A percentile compares a stretch with the other conserved stretches of the same genome.
phyloP scores from a whole-genome alignment of 2,888 invertebrate species.

The Sinopyrophorus schimmeli region DNA sequence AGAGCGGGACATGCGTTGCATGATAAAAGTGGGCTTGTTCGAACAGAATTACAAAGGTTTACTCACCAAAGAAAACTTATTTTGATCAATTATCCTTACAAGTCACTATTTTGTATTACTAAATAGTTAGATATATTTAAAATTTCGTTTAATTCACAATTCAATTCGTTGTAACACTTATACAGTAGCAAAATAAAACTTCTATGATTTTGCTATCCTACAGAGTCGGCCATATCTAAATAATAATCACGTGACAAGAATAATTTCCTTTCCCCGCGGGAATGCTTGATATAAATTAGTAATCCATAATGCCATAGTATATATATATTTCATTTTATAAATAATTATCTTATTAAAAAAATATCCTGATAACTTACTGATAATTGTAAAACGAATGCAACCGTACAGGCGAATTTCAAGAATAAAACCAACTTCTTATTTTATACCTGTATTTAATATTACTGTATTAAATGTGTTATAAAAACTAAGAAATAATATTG shows the following conservation, averaged over 20 bases:
- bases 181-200: too few relatives aligned
- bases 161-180: too few relatives aligned
- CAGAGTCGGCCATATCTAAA: constrained; percentile 41
- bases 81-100: too few relatives aligned
- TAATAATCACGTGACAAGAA: constrained; percentile 38
- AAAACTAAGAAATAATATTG: too few relatives aligned
- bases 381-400: background rate
- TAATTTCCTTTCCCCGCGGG: constrained; percentile 21
- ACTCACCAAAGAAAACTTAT: constrained; percentile 21
- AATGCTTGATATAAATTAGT: too few relatives aligned
- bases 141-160: constrained; percentile 3
- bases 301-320: background rate
- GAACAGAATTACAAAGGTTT: constrained; percentile 28
- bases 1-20: constrained; percentile 38
- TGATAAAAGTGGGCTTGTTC: constrained; percentile 37
- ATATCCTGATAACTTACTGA: background rate
- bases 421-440: background rate
- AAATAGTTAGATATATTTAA: too few relatives aligned
- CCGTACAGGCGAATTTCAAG: background rate
- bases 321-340: background rate
- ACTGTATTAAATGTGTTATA: too few relatives aligned
- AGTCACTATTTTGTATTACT: too few relatives aligned
- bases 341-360: background rate
- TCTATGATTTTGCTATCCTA: too few relatives aligned
- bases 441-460: too few relatives aligned